Percentiles rank a stretch among this genome's conserved stretches.
Conservation (phyloP, 2,888 invertebrate genomes). For the Xylota sylvarum region DNA sequence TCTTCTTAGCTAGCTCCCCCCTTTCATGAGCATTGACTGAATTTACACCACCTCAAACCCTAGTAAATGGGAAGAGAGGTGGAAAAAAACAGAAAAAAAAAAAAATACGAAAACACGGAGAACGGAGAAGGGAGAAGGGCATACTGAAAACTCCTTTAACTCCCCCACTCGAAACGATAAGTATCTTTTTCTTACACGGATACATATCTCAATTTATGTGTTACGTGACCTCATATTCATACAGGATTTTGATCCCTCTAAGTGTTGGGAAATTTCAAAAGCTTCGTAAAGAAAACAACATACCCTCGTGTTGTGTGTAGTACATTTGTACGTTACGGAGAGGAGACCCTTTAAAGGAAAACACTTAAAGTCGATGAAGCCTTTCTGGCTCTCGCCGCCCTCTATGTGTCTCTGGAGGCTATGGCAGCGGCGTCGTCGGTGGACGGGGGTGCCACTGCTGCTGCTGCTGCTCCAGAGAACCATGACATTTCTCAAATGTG, state of each 20-base stretch:
- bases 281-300: conserved; percentile 62
- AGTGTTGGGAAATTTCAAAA: conserved; percentile 71
- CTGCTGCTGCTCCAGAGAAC: conserved; percentile 46
- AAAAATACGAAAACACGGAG: no score
- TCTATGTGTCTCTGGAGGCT: conserved; percentile 31
- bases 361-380: conserved; percentile 68
- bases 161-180: conserved; percentile 72
- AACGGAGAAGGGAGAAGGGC: not conserved
- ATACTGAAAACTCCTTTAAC: conserved; percentile 58
- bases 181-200: conserved; percentile 76
- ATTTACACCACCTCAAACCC: conserved; percentile 66
- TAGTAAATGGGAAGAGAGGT: conserved; percentile 57
- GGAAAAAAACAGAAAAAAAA: conserved; percentile 14
- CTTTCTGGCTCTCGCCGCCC: conserved; percentile 38
- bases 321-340: not conserved
- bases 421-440: no score
- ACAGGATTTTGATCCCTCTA: conserved; percentile 74
- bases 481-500: conserved; percentile 70
- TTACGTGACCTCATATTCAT: conserved; percentile 77
- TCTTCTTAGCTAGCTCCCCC: not conserved
- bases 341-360: conserved; percentile 67
- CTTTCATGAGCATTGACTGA: conserved; percentile 53
- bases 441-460: not conserved
- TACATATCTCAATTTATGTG: conserved; percentile 77
- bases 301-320: conserved; percentile 32